Evolutionary conservation across 2,888 invertebrate species (phyloP).

Genomic region (Tiphia femorata): DNA sequence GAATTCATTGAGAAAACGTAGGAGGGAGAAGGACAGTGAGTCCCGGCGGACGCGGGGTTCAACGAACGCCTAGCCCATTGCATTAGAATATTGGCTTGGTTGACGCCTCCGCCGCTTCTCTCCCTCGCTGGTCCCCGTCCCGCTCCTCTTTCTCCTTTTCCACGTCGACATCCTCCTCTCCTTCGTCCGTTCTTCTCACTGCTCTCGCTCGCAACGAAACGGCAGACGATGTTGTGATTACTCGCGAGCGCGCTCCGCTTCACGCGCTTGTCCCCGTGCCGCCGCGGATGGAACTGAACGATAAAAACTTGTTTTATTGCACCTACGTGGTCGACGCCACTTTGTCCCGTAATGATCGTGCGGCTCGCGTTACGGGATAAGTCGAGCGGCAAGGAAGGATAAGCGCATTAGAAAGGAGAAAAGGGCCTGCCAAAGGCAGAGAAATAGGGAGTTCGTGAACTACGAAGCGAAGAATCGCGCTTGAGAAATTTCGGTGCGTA

Average conservation of each 20-base stretch:
- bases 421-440: too few species aligned
- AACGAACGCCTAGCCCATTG: constrained; percentile 60
- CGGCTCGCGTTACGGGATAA: too few species aligned
- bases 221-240: constrained; percentile 47
- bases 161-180: neutral
- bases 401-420: too few species aligned
- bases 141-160: neutral
- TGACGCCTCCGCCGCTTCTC: constrained; percentile 44
- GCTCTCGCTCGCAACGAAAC: constrained; percentile 32
- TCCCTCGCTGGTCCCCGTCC: constrained; percentile 10
- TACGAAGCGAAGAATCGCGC: too few species aligned
- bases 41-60: constrained; percentile 49
- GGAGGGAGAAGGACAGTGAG: constrained; percentile 32
- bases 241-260: constrained; percentile 20
- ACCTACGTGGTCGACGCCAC: neutral
- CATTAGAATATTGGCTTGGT: constrained; percentile 60
- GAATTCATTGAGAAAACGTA: constrained; percentile 36
- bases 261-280: constrained; percentile 15
- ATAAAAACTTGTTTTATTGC: constrained; percentile 11
- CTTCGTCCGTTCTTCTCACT: constrained; percentile 14
- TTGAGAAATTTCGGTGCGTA: too few species aligned
- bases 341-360: neutral
- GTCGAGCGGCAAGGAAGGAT: too few species aligned
- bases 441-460: too few species aligned
- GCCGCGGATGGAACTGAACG: neutral